Percentiles rank a stretch among this genome's conserved stretches.
Evolutionary conservation across 1,140 invertebrate genomes (phyloP).

Genomic region (Oncopodura yosiiana): DNA sequence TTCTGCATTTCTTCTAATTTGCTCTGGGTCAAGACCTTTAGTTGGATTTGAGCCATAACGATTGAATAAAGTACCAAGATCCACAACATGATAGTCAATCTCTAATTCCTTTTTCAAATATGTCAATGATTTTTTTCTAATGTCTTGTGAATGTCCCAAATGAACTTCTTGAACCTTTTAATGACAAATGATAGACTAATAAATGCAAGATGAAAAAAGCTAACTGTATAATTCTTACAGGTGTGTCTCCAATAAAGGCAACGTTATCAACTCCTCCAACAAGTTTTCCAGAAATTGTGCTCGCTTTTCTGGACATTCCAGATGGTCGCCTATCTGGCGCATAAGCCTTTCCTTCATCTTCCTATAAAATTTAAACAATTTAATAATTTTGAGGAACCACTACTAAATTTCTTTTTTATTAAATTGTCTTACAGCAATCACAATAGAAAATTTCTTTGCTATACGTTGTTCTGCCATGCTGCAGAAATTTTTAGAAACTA

Average conservation of each 20-base stretch:
- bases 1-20: too few relatives aligned
- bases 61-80: conserved; percentile 89
- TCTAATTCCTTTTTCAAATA: conserved; percentile 94
- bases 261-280: conserved; percentile 11
- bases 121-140: conserved; percentile 20
- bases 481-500: too few relatives aligned
- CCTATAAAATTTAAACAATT: conserved; percentile 8
- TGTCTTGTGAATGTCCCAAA: conserved; percentile 26
- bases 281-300: background rate
- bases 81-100: conserved; percentile 95
- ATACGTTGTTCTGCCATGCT: conserved; percentile 12
- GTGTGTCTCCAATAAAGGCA: conserved; percentile 14
- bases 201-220: too few relatives aligned
- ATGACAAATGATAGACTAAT: too few relatives aligned
- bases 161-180: conserved; percentile 31
- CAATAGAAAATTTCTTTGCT: conserved; percentile 12
- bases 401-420: background rate
- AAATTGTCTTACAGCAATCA: conserved; percentile 14
- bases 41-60: conserved; percentile 90
- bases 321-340: conserved; percentile 9
- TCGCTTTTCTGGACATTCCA: conserved; percentile 2
- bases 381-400: background rate
- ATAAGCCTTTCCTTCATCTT: conserved; percentile 10
- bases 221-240: too few relatives aligned
- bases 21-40: too few relatives aligned